Base-by-base conservation (phyloP, 2,888 invertebrate species). In the Scaptomyza polygonia region DNA sequence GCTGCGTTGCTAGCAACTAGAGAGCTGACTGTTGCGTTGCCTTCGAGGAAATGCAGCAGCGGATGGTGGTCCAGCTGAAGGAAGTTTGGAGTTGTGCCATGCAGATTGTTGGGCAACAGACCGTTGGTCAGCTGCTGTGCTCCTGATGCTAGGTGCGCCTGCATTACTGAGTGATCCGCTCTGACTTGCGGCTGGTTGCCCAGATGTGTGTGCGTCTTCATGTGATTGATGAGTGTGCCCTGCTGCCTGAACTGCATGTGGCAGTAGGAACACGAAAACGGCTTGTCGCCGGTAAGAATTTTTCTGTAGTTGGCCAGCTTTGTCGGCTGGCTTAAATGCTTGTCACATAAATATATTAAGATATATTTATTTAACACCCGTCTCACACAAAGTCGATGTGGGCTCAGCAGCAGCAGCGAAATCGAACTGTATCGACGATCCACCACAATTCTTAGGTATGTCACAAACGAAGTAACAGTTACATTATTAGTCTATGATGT, bases 21-120 rank as follows among this genome's bases (percentile, higher is more conserved):
- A 30, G 81, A 80, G 67, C 81, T 83, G 30, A 84, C 80, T 25
- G 81, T 78, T 49, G 80, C 79, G 56, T 78, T 83, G 55, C 83
- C 79, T 56, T 85, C 84, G n/a, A 85, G 77, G 54, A 85, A 83
- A 67, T 85, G 84, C 55, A 85, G 58, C 53, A 85, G 61, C n/a
- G 84, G 84, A 77, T 84, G 84, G 14, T 80, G 79, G 42, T 83
- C 84, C 21, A 76, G 67, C 68, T 84, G 84, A 2, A 62, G 62
- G 11, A 62, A 62, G n/a, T 63, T 62, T 11, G 32, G 42, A 1
- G 62, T 49, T 21, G 42, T 16, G 29, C 42, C 63, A 29, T 62
- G 62, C 21, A 62, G 34, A 29, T 62, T 62, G 29, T 62, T 62
- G 14, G 63, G 49, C 64, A 62, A 21, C 29, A 62, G 11, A 29